Conservation (phyloP, 2,797 vertebrate species). For the Lepilemur ruficaudatus region DNA sequence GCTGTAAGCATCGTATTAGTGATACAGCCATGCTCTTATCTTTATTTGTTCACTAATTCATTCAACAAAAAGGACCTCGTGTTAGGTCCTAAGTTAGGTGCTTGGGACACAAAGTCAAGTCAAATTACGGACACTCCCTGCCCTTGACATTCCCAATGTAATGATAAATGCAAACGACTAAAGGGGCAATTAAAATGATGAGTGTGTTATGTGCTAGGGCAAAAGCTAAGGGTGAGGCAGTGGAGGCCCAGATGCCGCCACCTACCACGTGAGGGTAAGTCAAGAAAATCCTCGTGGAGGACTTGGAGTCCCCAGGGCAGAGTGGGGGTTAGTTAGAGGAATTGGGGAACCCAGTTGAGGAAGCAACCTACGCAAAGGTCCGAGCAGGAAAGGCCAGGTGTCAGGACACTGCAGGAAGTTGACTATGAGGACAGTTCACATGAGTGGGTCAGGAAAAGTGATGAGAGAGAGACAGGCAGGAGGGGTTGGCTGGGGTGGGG, state of each 20-base stretch:
- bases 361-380: background rate
- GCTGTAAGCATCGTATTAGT: background rate
- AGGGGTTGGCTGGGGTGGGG: background rate
- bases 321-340: background rate
- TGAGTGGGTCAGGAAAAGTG: background rate
- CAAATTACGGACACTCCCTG: background rate
- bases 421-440: background rate
- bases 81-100: background rate
- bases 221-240: background rate
- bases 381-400: background rate
- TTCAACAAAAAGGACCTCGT: background rate
- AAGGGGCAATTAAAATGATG: background rate
- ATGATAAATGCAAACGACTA: background rate
- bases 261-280: background rate
- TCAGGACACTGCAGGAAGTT: background rate
- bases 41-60: slow-evolving; percentile 28
- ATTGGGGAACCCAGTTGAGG: background rate
- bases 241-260: background rate
- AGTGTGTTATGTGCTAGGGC: background rate
- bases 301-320: background rate
- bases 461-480: background rate
- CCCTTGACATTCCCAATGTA: background rate
- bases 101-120: background rate
- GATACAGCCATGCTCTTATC: background rate
- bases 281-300: background rate